Evolutionary conservation across 2,113 vertebrate species (phyloP).

Genomic region (Lynx canadensis): DNA sequence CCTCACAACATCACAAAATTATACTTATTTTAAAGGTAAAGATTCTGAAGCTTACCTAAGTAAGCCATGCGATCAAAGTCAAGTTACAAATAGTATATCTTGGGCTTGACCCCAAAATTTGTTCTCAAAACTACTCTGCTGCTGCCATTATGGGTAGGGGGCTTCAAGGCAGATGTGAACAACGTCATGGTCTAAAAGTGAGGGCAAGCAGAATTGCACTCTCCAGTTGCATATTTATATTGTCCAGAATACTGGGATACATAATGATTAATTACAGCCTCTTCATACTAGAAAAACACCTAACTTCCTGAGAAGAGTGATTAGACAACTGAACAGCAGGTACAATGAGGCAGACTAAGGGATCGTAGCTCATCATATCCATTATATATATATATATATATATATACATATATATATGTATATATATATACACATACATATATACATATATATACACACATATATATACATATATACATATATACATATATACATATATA

Average conservation of each 20-base stretch:
- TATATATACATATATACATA: background rate
- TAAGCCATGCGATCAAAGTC: background rate
- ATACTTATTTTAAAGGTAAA: background rate
- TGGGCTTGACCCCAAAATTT: background rate
- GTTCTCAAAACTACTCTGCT: background rate
- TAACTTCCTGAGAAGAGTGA: conserved; percentile 9
- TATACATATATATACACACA: too few relatives aligned
- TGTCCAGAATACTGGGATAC: conserved; percentile 24
- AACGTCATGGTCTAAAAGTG: background rate
- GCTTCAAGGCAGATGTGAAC: background rate
- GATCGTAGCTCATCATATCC: background rate
- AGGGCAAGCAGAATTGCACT: background rate
- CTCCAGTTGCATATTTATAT: conserved; percentile 32
- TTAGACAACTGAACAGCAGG: background rate
- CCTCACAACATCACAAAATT: background rate
- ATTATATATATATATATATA: background rate
- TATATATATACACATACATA: rapidly evolving
- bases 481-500: rapidly evolving
- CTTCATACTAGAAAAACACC: background rate
- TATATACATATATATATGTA: background rate
- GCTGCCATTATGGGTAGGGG: background rate
- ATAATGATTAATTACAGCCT: background rate
- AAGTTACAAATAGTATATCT: background rate
- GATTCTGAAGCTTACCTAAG: background rate
- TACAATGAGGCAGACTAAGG: background rate